These are phyloP conservation scores for Trachymyrmex septentrionalis DNA, from an alignment of 1,140 invertebrate genomes.

Conservation along the genomic window DNA sequence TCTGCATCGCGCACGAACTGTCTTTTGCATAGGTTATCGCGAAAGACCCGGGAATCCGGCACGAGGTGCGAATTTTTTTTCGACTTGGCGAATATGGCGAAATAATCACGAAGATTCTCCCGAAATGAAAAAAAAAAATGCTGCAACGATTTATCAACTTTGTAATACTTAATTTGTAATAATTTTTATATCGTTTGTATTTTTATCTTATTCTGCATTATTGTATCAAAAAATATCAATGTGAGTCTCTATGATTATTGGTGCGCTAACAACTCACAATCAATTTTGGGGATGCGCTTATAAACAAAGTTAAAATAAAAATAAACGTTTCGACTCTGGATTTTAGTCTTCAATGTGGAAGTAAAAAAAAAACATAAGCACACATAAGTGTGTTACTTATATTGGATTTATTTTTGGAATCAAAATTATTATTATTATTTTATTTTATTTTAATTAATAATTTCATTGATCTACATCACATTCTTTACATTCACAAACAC, in stretches of 20 bases:
- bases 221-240: not conserved
- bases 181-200: not conserved
- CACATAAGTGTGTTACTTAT: no score
- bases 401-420: no score
- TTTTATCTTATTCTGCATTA: not conserved
- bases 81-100: not conserved
- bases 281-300: no score
- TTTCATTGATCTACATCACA: not conserved
- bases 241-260: no score
- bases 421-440: not conserved
- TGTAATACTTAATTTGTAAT: constrained; percentile 3
- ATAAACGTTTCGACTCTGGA: no score
- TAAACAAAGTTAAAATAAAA: no score
- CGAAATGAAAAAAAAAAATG: not conserved
- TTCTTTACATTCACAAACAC: not conserved
- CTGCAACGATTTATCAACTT: not conserved
- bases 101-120: not conserved
- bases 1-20: constrained; percentile 67
- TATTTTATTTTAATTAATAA: not conserved
- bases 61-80: constrained; percentile 50
- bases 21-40: constrained; percentile 75
- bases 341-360: no score
- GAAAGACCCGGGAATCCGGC: constrained; percentile 58
- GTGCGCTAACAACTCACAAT: no score
- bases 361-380: no score